Evolutionary conservation across 2,888 invertebrate genomes (phyloP).

Genomic region (Lasioglossum morio): DNA sequence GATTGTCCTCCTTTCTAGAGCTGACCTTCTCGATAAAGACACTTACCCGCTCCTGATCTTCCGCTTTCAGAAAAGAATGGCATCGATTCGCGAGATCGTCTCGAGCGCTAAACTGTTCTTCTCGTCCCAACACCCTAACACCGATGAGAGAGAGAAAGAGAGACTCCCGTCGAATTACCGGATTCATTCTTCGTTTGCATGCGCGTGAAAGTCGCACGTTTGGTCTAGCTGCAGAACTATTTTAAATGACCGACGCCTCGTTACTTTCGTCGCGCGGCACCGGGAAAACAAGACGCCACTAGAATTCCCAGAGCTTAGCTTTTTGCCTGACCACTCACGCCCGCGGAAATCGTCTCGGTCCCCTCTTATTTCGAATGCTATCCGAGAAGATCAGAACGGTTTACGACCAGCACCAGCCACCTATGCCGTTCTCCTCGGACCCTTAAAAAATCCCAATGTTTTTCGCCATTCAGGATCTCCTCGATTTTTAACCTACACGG

Average conservation of each 20-base stretch:
- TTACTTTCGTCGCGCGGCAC: constrained; percentile 56
- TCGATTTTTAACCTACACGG: neutral
- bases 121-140: neutral
- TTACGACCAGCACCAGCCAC: constrained; percentile 22
- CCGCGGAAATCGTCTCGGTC: constrained; percentile 42
- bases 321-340: neutral
- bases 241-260: constrained; percentile 62
- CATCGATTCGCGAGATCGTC: constrained; percentile 20
- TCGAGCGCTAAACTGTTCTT: neutral
- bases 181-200: constrained; percentile 52
- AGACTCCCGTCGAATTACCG: constrained; percentile 35
- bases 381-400: constrained; percentile 30
- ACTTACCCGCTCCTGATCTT: constrained; percentile 42
- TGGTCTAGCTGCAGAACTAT: constrained; percentile 48
- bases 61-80: constrained; percentile 38
- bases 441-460: neutral
- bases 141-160: neutral
- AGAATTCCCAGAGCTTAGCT: constrained; percentile 21
- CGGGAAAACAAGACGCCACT: constrained; percentile 30
- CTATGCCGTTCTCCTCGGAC: neutral
- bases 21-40: constrained; percentile 64
- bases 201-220: constrained; percentile 50
- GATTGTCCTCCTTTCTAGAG: constrained; percentile 67
- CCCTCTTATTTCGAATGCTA: constrained; percentile 16
- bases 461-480: neutral